Percentiles rank a stretch among this genome's conserved stretches.
phyloP scores from a whole-genome alignment of 2,113 vertebrate genomes.

The Scytalopus superciliaris region DNA sequence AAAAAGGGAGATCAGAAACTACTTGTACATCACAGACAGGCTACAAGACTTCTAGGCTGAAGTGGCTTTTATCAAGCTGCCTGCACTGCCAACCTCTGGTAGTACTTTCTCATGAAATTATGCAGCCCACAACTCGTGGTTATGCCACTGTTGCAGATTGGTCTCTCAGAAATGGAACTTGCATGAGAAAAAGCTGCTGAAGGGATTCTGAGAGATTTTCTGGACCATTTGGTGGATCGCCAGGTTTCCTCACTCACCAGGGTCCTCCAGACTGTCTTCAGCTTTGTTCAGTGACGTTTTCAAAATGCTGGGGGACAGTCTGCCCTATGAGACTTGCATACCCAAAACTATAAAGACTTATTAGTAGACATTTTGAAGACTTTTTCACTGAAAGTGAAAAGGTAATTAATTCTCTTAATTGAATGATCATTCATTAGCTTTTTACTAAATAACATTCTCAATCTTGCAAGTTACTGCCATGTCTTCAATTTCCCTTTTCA shows the following conservation, averaged over 20 bases:
- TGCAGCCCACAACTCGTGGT: background rate
- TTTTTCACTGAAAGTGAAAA: background rate
- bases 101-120: background rate
- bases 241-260: accelerated
- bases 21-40: background rate
- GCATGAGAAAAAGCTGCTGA: background rate
- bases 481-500: slow-evolving; percentile 10
- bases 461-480: slow-evolving; percentile 9
- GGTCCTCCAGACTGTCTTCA: background rate
- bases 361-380: background rate
- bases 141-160: background rate
- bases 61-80: background rate
- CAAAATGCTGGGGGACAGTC: background rate
- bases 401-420: slow-evolving; percentile 35
- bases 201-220: background rate
- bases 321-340: background rate
- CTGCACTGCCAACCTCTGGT: background rate
- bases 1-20: background rate
- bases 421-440: background rate
- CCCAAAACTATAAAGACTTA: background rate
- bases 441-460: slow-evolving; percentile 28
- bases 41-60: background rate
- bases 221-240: accelerated
- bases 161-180: background rate
- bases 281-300: background rate